Evolutionary conservation across 2,797 vertebrate species (phyloP).

Genomic region (Bovichtus diacanthus): DNA sequence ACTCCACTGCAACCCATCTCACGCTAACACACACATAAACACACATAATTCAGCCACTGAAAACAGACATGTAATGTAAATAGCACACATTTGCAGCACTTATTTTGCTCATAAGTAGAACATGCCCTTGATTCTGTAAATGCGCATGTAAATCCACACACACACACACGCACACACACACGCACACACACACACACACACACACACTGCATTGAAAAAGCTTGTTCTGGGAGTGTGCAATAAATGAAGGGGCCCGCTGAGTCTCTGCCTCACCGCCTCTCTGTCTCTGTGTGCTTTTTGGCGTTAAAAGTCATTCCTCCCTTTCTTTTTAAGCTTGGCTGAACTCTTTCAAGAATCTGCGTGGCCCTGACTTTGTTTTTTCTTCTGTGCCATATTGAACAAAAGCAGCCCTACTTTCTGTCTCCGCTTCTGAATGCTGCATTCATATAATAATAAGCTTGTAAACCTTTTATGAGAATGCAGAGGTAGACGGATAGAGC

Average conservation of each 20-base stretch:
- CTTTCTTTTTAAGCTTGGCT: conserved; percentile 69
- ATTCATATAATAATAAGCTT: conserved; percentile 57
- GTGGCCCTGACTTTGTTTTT: conserved; percentile 48
- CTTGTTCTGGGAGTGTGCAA: conserved; percentile 38
- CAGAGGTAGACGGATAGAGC: conserved; percentile 40
- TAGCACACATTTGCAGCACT: conserved; percentile 10
- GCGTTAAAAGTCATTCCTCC: conserved; percentile 68
- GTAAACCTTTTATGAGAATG: conserved; percentile 53
- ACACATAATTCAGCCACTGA: conserved; percentile 4
- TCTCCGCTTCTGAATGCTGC: conserved; percentile 30
- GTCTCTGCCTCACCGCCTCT: conserved; percentile 46
- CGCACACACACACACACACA: conserved; percentile 1
- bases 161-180: not conserved
- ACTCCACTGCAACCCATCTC: conserved; percentile 20
- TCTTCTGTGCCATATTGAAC: conserved; percentile 29
- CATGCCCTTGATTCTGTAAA: conserved; percentile 15
- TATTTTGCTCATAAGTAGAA: not conserved
- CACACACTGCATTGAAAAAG: conserved; percentile 12
- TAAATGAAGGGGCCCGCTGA: conserved; percentile 50
- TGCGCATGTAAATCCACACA: not conserved
- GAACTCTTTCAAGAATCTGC: conserved; percentile 64
- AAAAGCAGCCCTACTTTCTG: conserved; percentile 54
- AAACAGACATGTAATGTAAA: conserved; percentile 14
- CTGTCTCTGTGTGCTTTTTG: conserved; percentile 50
- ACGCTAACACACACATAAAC: conserved; percentile 23